phyloP scores from a whole-genome alignment of 2,888 invertebrate genomes.

The Hyposoter dolosus region DNA sequence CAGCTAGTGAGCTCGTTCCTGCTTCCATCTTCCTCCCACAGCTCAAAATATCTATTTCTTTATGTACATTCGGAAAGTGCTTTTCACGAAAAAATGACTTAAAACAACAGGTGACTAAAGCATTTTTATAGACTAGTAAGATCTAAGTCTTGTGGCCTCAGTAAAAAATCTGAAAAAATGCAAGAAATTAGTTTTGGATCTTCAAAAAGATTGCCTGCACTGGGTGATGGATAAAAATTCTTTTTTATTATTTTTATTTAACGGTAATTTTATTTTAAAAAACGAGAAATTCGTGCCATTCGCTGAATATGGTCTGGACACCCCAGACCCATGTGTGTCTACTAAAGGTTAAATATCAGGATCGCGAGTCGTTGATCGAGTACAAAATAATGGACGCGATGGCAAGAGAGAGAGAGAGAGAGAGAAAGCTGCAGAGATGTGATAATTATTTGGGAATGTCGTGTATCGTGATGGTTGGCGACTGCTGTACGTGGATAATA shows the following conservation, averaged over 20 bases:
- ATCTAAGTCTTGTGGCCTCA: neutral
- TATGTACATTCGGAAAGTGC: neutral
- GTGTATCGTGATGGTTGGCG: constrained; percentile 30
- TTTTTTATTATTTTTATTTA: too few species aligned
- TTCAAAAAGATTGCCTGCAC: too few species aligned
- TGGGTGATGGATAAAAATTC: too few species aligned
- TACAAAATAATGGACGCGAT: neutral
- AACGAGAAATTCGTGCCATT: too few species aligned
- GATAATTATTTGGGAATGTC: constrained; percentile 34
- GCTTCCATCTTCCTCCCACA: constrained; percentile 16
- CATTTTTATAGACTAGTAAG: neutral
- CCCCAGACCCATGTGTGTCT: too few species aligned
- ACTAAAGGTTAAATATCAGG: neutral
- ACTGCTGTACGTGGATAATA: neutral
- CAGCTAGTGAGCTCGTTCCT: constrained; percentile 1
- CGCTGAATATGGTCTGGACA: too few species aligned
- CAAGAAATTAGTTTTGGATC: too few species aligned
- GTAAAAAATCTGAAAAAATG: too few species aligned
- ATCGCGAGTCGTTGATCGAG: neutral
- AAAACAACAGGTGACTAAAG: neutral
- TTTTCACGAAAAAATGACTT: neutral
- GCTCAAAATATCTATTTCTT: neutral
- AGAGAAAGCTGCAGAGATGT: neutral
- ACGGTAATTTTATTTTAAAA: too few species aligned
- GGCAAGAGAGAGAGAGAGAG: constrained; percentile 1